phyloP scores from a whole-genome alignment of 2,797 vertebrate genomes.

The Oophaga sylvatica region DNA sequence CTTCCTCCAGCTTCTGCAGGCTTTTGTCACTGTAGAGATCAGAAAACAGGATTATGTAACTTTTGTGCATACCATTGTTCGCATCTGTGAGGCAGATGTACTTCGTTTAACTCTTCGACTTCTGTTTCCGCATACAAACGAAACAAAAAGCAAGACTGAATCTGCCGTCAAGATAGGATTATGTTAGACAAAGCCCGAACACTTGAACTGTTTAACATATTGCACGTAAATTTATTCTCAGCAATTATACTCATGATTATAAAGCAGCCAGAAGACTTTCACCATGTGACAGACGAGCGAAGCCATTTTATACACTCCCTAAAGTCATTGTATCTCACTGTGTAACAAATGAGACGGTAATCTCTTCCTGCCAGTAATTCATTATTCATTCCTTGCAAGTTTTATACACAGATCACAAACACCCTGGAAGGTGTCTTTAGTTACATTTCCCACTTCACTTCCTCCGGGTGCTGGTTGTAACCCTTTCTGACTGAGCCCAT shows the following conservation, averaged over 20 bases:
- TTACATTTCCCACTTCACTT: constrained; percentile 40
- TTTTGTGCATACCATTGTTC: constrained; percentile 70
- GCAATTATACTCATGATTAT: constrained; percentile 29
- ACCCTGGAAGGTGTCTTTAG: constrained; percentile 39
- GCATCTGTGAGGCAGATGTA: constrained; percentile 72
- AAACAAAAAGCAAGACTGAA: background rate
- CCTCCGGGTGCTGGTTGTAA: background rate
- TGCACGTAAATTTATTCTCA: constrained; percentile 34
- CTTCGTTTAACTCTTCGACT: constrained; percentile 65
- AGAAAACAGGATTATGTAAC: constrained; percentile 67
- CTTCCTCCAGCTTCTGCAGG: background rate
- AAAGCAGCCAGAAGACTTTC: constrained; percentile 27
- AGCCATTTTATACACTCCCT: constrained; percentile 50
- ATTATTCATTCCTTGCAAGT: constrained; percentile 53
- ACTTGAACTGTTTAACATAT: constrained; percentile 32
- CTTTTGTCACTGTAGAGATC: constrained; percentile 47
- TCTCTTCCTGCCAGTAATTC: constrained; percentile 45
- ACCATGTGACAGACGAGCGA: constrained; percentile 14
- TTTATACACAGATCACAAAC: constrained; percentile 53
- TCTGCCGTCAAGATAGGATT: constrained; percentile 12
- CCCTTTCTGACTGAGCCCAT: background rate
- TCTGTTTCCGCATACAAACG: background rate
- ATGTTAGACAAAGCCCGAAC: constrained; percentile 1
- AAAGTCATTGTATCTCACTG: constrained; percentile 44
- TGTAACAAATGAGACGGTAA: constrained; percentile 47